Evolutionary conservation across 2,888 invertebrate genomes (phyloP).

Genomic region (Tetanocera ferruginea): DNA sequence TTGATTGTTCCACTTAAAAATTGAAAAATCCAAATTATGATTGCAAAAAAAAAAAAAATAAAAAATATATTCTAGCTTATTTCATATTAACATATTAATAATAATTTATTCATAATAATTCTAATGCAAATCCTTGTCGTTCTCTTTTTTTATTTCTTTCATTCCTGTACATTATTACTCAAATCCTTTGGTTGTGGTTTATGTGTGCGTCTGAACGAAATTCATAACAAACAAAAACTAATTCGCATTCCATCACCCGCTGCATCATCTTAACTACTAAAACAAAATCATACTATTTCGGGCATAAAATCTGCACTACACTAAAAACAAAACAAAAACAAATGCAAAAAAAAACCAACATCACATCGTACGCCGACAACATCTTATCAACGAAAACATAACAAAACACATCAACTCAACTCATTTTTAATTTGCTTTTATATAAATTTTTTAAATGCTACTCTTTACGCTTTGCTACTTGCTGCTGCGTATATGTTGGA

Average conservation of each 20-base stretch:
- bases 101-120: slow-evolving; percentile 46
- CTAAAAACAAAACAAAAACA: not conserved
- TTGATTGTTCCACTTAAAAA: not conserved
- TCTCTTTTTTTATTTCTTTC: slow-evolving; percentile 51
- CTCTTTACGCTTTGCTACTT: not conserved
- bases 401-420: not conserved
- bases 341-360: not conserved
- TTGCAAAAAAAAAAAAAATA: not conserved
- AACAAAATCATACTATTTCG: not conserved
- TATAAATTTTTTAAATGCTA: not conserved
- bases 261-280: slow-evolving; percentile 5
- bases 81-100: slow-evolving; percentile 34
- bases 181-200: slow-evolving; percentile 53
- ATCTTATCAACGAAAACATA: slow-evolving; percentile 5
- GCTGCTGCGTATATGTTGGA: not conserved
- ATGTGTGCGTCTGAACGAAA: slow-evolving; percentile 51
- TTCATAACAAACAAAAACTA: slow-evolving; percentile 10
- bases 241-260: not conserved
- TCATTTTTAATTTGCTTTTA: not conserved
- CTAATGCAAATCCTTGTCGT: slow-evolving; percentile 54
- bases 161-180: slow-evolving; percentile 46
- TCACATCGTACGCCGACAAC: slow-evolving; percentile 21
- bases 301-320: not conserved
- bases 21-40: not conserved
- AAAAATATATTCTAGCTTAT: not conserved